These are phyloP conservation scores for Morbakka virulenta DNA, from an alignment of 30 jellyfish, hydroid and myxozoan species.

Conservation along the genomic window DNA sequence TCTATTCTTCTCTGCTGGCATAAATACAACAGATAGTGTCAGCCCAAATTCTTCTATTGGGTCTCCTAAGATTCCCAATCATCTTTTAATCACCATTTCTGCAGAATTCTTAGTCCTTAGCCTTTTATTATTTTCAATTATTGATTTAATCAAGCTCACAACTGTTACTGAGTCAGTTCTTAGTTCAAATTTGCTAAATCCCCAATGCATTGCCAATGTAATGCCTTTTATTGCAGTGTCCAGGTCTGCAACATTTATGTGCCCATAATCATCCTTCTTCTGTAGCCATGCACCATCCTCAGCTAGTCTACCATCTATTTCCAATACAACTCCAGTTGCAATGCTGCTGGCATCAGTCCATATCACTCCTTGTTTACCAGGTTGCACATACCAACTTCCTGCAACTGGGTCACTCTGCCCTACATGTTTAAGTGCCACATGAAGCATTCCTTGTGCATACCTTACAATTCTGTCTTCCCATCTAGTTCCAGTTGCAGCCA, in stretches of 20 bases:
- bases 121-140: neutral
- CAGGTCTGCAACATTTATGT: slow-evolving; percentile 31
- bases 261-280: slow-evolving; percentile 7
- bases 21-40: no score
- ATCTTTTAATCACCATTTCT: no score
- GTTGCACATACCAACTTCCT: no score
- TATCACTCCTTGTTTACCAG: neutral
- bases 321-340: slow-evolving; percentile 24
- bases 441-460: neutral
- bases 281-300: slow-evolving; percentile 56
- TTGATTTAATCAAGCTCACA: slow-evolving; percentile 3
- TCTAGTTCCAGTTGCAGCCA: no score
- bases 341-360: slow-evolving; percentile 48
- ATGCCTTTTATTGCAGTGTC: slow-evolving; percentile 33
- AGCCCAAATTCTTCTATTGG: no score
- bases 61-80: no score
- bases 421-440: slow-evolving; percentile 1
- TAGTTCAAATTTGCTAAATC: neutral
- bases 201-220: slow-evolving; percentile 22
- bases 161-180: slow-evolving; percentile 31
- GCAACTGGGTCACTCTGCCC: slow-evolving; percentile 13
- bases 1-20: no score
- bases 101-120: neutral
- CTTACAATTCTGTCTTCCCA: slow-evolving; percentile 16
- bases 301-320: slow-evolving; percentile 16